Conservation (phyloP, 2,888 invertebrate genomes). For the Portevinia maculata region DNA sequence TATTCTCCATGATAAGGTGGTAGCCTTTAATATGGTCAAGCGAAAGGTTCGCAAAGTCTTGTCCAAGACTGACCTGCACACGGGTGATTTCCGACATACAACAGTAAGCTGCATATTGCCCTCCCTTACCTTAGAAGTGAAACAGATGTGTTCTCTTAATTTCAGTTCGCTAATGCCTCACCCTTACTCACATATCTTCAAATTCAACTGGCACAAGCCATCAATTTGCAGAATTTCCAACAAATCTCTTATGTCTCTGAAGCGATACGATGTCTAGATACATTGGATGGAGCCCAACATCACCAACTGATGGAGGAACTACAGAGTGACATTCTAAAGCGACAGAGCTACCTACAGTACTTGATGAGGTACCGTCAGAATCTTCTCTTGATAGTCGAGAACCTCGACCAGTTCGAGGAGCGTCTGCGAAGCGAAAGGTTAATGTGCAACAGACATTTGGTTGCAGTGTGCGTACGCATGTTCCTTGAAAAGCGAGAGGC, state of each 20-base stretch:
- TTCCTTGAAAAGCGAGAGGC: slow-evolving; percentile 91
- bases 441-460: slow-evolving; percentile 89
- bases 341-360: slow-evolving; percentile 92
- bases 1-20: slow-evolving; percentile 77
- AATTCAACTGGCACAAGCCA: slow-evolving; percentile 91
- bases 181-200: slow-evolving; percentile 87
- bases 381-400: slow-evolving; percentile 89
- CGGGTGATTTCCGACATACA: slow-evolving; percentile 85
- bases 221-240: slow-evolving; percentile 90
- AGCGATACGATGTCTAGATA: slow-evolving; percentile 90
- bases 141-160: slow-evolving; percentile 18
- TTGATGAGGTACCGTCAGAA: slow-evolving; percentile 91
- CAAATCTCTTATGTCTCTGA: slow-evolving; percentile 92
- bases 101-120: slow-evolving; percentile 84
- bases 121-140: background rate
- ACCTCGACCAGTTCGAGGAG: slow-evolving; percentile 86
- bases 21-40: slow-evolving; percentile 84
- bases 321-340: slow-evolving; percentile 89
- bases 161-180: slow-evolving; percentile 79
- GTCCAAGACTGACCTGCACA: slow-evolving; percentile 92
- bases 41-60: slow-evolving; percentile 95
- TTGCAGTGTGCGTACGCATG: slow-evolving; percentile 89
- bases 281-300: slow-evolving; percentile 89
- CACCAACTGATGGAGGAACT: slow-evolving; percentile 89
- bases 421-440: slow-evolving; percentile 88